A percentile compares a stretch with the other conserved stretches of the same genome.
Conservation (phyloP, 2,113 vertebrate species). For the Fulmarus glacialis region DNA sequence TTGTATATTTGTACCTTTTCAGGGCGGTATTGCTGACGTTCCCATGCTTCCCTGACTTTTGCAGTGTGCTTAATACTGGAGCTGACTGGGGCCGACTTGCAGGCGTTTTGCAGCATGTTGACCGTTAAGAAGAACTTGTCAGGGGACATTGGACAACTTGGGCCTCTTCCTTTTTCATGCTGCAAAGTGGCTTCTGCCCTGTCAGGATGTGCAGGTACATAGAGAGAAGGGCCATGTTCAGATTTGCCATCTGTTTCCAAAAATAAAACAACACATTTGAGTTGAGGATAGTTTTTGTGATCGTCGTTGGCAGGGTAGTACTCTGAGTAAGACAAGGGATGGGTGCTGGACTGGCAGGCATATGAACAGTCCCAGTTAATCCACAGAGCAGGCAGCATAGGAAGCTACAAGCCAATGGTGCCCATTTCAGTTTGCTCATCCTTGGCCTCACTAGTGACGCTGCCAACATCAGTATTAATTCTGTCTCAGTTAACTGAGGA, state of each 20-base stretch:
- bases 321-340: background rate
- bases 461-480: background rate
- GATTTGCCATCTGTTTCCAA: constrained; percentile 1
- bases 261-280: background rate
- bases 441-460: background rate
- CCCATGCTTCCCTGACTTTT: constrained; percentile 59
- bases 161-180: constrained; percentile 38
- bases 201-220: background rate
- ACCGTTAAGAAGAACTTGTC: constrained; percentile 74
- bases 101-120: constrained; percentile 54
- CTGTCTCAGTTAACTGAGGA: background rate
- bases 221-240: background rate
- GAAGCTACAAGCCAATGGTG: background rate
- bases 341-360: background rate
- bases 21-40: background rate
- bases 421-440: background rate
- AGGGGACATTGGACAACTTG: background rate
- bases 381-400: background rate
- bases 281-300: background rate
- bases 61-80: constrained; percentile 46
- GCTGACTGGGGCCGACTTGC: background rate
- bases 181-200: constrained; percentile 37
- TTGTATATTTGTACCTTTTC: background rate
- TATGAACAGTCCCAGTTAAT: background rate
- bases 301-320: background rate